These are phyloP conservation scores for Eciton burchellii DNA, from an alignment of 1,140 invertebrate genomes.

Conservation along the genomic window DNA sequence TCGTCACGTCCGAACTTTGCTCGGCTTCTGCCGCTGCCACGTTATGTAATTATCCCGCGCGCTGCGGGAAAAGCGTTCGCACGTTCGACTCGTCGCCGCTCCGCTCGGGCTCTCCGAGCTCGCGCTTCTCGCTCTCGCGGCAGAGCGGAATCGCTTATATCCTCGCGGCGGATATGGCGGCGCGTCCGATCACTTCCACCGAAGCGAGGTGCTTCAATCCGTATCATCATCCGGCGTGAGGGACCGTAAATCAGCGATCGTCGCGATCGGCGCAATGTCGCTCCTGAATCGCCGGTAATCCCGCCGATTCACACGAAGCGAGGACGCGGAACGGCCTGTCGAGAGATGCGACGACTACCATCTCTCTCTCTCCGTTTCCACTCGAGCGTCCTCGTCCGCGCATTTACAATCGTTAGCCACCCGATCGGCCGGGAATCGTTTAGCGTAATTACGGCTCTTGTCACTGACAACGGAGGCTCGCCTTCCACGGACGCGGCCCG, in stretches of 20 bases:
- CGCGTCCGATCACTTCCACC: conserved; percentile 47
- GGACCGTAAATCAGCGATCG: conserved; percentile 55
- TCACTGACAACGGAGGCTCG: conserved; percentile 47
- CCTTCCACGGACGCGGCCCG: conserved; percentile 7
- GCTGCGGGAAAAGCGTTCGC: conserved; percentile 3
- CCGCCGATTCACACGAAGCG: conserved; percentile 72
- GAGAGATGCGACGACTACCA: conserved; percentile 67
- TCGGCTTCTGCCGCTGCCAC: conserved; percentile 60
- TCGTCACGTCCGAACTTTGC: conserved; percentile 49
- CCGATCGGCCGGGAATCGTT: conserved; percentile 64
- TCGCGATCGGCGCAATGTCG: conserved; percentile 50
- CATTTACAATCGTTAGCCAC: conserved; percentile 73
- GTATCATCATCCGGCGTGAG: conserved; percentile 57
- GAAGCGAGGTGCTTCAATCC: conserved; percentile 43
- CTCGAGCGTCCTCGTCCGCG: conserved; percentile 56
- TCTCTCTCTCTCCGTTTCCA: conserved; percentile 49
- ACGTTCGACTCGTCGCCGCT: not conserved
- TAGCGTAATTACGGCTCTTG: conserved; percentile 75
- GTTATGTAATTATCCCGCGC: conserved; percentile 70
- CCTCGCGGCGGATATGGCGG: not conserved
- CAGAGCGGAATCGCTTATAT: not conserved
- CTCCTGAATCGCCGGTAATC: conserved; percentile 68
- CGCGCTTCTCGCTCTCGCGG: conserved; percentile 20
- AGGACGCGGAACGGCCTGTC: conserved; percentile 74
- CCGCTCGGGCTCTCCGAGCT: not conserved